Percentiles rank a stretch among this genome's conserved stretches.
Conservation (phyloP, 2,797 vertebrate species). For the Lagocephalus sceleratus region DNA sequence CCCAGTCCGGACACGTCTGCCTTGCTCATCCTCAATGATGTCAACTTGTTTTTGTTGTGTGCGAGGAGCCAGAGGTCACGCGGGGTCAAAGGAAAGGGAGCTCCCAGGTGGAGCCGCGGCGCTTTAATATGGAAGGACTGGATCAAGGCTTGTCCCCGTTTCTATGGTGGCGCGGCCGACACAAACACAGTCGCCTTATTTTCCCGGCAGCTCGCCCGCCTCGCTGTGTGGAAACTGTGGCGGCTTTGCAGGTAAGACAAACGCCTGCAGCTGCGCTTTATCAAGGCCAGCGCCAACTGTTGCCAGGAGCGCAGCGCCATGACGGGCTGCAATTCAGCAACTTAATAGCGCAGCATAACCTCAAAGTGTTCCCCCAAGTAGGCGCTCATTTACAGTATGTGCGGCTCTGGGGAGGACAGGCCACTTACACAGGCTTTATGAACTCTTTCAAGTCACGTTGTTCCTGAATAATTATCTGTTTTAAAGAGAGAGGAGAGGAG, state of each 20-base stretch:
- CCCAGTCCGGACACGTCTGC: neutral
- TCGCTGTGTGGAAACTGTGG: conserved; percentile 36
- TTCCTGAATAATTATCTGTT: conserved; percentile 23
- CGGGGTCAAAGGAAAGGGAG: conserved; percentile 23
- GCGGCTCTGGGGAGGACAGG: conserved; percentile 5
- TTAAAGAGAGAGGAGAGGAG: conserved; percentile 6
- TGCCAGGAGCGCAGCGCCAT: conserved; percentile 26
- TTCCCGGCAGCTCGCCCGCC: conserved; percentile 1
- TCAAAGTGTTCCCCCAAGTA: conserved; percentile 27
- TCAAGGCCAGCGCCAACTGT: conserved; percentile 12
- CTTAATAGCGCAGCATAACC: conserved; percentile 34
- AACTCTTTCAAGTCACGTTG: conserved; percentile 23
- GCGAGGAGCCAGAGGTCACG: conserved; percentile 14
- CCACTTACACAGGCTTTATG: conserved; percentile 10
- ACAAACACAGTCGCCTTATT: conserved; percentile 19
- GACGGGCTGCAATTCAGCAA: conserved; percentile 38
- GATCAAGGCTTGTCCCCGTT: conserved; percentile 35
- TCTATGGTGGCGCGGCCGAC: conserved; percentile 44
- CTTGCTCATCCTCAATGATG: conserved; percentile 19
- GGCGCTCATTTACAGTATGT: conserved; percentile 30
- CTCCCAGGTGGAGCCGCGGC: conserved; percentile 23
- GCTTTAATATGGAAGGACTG: conserved; percentile 39
- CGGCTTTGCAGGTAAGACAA: conserved; percentile 39
- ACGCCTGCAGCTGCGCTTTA: conserved; percentile 29
- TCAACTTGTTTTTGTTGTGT: conserved; percentile 4